Evolutionary conservation across 2,888 invertebrate species (phyloP).

Genomic region (Andrena praecox): DNA sequence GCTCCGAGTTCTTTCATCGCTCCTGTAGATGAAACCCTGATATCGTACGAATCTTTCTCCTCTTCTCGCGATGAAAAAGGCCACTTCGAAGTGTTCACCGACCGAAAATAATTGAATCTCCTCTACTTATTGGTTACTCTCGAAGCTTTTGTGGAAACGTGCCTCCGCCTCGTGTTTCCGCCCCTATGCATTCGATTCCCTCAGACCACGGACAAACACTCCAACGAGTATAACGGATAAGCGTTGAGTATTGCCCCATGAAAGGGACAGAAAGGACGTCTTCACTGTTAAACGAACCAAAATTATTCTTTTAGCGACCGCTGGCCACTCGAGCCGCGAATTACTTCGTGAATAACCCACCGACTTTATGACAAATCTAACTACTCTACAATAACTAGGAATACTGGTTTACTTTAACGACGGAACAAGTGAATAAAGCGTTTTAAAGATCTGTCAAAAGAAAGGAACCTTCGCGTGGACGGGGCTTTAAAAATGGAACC

Average conservation of each 20-base stretch:
- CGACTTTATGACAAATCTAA: no score
- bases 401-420: no score
- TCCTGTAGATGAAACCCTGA: slow-evolving; percentile 33
- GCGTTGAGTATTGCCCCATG: slow-evolving; percentile 23
- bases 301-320: slow-evolving; percentile 23
- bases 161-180: slow-evolving; percentile 22
- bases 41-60: slow-evolving; percentile 49
- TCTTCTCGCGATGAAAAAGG: slow-evolving; percentile 43
- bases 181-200: slow-evolving; percentile 28
- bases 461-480: neutral
- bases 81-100: slow-evolving; percentile 53
- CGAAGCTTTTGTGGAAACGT: slow-evolving; percentile 47
- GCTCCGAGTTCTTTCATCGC: slow-evolving; percentile 44
- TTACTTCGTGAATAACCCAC: no score
- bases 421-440: no score
- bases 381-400: no score
- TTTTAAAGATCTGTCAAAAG: no score
- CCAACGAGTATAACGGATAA: slow-evolving; percentile 38
- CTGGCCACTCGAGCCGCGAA: neutral
- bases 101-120: slow-evolving; percentile 64
- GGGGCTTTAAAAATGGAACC: neutral
- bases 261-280: slow-evolving; percentile 33
- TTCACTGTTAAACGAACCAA: slow-evolving; percentile 32
- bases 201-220: slow-evolving; percentile 49
- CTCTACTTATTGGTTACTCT: slow-evolving; percentile 56